These are phyloP conservation scores for Leptopilina drosophilae DNA, from an alignment of 2,888 invertebrate species.

Conservation along the genomic window DNA sequence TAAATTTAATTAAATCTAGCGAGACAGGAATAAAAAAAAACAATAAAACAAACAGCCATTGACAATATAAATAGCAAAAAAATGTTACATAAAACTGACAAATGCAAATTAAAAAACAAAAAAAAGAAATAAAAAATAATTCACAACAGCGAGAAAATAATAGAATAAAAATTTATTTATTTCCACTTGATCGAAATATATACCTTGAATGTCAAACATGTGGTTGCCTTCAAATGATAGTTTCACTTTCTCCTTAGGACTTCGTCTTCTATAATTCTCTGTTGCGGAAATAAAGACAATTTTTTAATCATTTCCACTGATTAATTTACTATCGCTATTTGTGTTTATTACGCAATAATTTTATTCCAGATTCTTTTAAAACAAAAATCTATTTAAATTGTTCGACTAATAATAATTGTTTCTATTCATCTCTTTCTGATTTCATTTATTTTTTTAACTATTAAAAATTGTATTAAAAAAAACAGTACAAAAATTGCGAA, in stretches of 20 bases:
- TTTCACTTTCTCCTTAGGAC: slow-evolving; percentile 41
- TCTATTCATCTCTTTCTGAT: no score
- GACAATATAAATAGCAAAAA: background rate
- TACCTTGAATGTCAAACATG: slow-evolving; percentile 40
- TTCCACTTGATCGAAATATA: slow-evolving; percentile 24
- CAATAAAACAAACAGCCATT: slow-evolving; percentile 6
- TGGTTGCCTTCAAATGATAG: slow-evolving; percentile 38
- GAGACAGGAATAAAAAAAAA: slow-evolving; percentile 4
- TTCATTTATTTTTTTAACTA: no score
- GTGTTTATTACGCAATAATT: background rate
- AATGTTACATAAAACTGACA: background rate
- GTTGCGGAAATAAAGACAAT: slow-evolving; percentile 34
- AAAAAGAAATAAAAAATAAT: background rate
- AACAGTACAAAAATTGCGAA: no score
- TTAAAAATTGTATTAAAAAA: no score
- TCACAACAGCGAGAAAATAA: slow-evolving; percentile 2
- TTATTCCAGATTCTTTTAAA: no score
- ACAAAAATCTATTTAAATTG: no score
- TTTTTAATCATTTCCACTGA: slow-evolving; percentile 17
- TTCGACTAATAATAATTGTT: no score
- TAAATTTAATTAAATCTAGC: slow-evolving; percentile 3
- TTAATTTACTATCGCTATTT: background rate
- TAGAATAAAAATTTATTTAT: background rate
- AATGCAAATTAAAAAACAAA: background rate
- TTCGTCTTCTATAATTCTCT: slow-evolving; percentile 41